Conservation (phyloP, 2,797 vertebrate species). For the Odontamblyopus lacepedii region DNA sequence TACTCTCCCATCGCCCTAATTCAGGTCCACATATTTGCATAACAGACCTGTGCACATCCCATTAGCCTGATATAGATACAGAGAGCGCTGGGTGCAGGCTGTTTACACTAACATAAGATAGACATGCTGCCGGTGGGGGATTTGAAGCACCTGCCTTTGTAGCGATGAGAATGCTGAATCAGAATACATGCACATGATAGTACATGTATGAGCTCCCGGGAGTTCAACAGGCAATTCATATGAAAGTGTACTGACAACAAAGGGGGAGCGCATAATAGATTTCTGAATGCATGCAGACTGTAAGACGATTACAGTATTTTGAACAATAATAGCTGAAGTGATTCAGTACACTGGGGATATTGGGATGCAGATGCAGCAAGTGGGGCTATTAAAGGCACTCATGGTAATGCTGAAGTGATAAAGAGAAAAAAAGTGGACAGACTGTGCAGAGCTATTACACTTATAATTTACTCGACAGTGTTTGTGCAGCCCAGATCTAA, state of each 20-base stretch:
- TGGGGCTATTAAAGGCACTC: slow-evolving; percentile 23
- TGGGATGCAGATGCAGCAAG: slow-evolving; percentile 23
- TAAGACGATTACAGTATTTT: slow-evolving; percentile 43
- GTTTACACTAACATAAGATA: slow-evolving; percentile 44
- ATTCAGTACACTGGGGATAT: slow-evolving; percentile 5
- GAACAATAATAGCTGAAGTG: slow-evolving; percentile 29
- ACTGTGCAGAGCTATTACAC: slow-evolving; percentile 17
- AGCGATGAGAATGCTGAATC: slow-evolving; percentile 57
- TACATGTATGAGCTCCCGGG: slow-evolving; percentile 27
- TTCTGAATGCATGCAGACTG: slow-evolving; percentile 26
- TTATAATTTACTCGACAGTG: too few species aligned
- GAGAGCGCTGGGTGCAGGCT: slow-evolving; percentile 40
- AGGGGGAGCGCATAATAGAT: slow-evolving; percentile 22
- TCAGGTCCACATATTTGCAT: slow-evolving; percentile 60
- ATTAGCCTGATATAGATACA: slow-evolving; percentile 53
- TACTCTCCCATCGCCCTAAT: slow-evolving; percentile 65
- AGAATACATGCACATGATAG: slow-evolving; percentile 27
- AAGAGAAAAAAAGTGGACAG: slow-evolving; percentile 8
- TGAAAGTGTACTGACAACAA: slow-evolving; percentile 25
- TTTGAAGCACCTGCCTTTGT: slow-evolving; percentile 38
- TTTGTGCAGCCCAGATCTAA: slow-evolving; percentile 6
- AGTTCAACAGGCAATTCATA: slow-evolving; percentile 30
- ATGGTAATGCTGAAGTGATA: slow-evolving; percentile 19
- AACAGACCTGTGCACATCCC: slow-evolving; percentile 47
- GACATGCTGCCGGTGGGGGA: slow-evolving; percentile 38